Conservation (phyloP, 1,140 invertebrate species). For the Lanistes nyassanus region DNA sequence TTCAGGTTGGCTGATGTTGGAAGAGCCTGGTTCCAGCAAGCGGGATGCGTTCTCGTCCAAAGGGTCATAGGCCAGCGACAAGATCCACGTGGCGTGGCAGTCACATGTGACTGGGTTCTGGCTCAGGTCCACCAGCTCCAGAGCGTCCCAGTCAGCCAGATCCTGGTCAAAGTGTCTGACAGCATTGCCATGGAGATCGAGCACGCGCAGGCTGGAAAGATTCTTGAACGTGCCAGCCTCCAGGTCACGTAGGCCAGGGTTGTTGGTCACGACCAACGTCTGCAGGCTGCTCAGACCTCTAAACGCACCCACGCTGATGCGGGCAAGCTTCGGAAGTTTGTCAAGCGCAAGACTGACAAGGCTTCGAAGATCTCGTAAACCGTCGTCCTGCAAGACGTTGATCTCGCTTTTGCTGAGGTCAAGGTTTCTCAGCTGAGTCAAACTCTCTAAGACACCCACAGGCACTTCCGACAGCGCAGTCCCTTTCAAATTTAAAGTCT, state of each 20-base stretch:
- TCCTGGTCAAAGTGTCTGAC: neutral
- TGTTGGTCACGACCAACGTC: constrained; percentile 13
- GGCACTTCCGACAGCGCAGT: constrained; percentile 5
- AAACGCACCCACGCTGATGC: constrained; percentile 10
- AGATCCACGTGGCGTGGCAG: constrained; percentile 18
- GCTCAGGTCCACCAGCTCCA: constrained; percentile 2
- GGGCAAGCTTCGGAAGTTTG: neutral
- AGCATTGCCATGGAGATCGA: constrained; percentile 12
- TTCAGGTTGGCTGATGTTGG: neutral
- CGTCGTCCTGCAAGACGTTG: neutral
- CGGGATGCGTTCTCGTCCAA: neutral
- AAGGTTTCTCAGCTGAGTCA: neutral
- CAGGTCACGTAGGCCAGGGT: neutral
- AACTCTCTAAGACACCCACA: neutral
- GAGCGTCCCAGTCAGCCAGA: constrained; percentile 5
- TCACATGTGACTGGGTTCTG: constrained; percentile 13
- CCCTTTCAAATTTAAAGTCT: constrained; percentile 10
- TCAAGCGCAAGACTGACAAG: constrained; percentile 9
- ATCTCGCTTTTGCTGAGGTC: constrained; percentile 17
- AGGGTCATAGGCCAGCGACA: neutral
- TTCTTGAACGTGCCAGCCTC: neutral
- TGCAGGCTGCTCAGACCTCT: neutral
- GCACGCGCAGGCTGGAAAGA: constrained; percentile 5
- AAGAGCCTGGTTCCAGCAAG: neutral
- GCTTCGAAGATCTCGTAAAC: neutral